These are phyloP conservation scores for Erpornis zantholeuca DNA, from an alignment of 2,113 vertebrate genomes.

Conservation along the genomic window DNA sequence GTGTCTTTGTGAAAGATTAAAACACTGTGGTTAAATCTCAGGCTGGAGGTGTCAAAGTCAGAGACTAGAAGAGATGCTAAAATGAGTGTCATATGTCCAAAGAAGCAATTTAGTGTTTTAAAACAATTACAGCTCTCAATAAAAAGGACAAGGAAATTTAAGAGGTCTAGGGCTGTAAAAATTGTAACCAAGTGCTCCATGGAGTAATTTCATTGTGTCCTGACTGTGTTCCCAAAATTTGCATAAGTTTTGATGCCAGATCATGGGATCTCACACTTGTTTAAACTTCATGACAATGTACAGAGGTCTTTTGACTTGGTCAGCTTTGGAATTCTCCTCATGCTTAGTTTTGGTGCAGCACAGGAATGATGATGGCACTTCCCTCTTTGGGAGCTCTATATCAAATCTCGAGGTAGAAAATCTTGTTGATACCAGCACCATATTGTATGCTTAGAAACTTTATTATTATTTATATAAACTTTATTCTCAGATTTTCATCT, in stretches of 20 bases:
- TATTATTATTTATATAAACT: not conserved
- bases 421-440: not conserved
- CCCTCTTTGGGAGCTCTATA: not conserved
- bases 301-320: not conserved
- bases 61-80: not conserved
- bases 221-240: not conserved
- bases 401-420: not conserved
- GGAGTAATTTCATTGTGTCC: fast-evolving
- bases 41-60: not conserved
- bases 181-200: not conserved
- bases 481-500: not conserved
- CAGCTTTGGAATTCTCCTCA: not conserved
- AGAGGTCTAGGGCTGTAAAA: not conserved
- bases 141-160: not conserved
- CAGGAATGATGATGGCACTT: not conserved
- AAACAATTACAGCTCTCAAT: not conserved
- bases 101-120: not conserved
- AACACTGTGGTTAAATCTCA: not conserved
- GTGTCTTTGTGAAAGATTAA: not conserved
- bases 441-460: not conserved
- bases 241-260: not conserved
- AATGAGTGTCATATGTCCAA: not conserved
- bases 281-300: not conserved
- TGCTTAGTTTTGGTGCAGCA: not conserved
- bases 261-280: not conserved